phyloP scores from a whole-genome alignment of 2,113 vertebrate genomes.

The Zosterops japonicus region DNA sequence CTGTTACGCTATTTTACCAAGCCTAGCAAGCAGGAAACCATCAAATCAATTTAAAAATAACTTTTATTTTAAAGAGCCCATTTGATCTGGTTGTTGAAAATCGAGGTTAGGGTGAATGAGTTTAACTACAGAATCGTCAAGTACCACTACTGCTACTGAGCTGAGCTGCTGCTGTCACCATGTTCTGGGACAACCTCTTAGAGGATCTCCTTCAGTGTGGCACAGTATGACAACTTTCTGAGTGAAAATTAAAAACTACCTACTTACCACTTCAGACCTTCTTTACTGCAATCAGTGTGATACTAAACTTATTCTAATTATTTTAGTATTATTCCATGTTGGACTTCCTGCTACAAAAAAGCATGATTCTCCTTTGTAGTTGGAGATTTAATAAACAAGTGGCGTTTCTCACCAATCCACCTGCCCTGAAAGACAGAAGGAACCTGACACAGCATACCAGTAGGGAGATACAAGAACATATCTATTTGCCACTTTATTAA shows the following conservation, averaged over 20 bases:
- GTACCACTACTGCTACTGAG: not conserved
- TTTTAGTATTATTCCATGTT: not conserved
- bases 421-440: not conserved
- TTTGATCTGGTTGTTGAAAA: conserved; percentile 24
- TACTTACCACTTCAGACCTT: not conserved
- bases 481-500: not conserved
- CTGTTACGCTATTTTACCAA: not conserved
- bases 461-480: not conserved
- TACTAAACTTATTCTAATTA: not conserved
- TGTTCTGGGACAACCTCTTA: not conserved
- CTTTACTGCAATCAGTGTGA: not conserved
- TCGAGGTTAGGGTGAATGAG: not conserved
- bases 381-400: not conserved
- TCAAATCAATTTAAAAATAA: conserved; percentile 7
- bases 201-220: not conserved
- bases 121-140: not conserved
- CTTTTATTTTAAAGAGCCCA: not conserved
- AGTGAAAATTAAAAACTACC: not conserved
- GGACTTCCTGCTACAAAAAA: not conserved
- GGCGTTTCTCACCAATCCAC: not conserved
- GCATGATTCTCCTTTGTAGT: not conserved
- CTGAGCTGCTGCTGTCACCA: not conserved
- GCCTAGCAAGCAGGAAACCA: not conserved
- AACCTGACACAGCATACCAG: not conserved
- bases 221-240: not conserved